Evolutionary conservation across 1,140 invertebrate genomes (phyloP), one percentile per base, ranked within the genome.

Genomic region (Brachionus sp.): DNA sequence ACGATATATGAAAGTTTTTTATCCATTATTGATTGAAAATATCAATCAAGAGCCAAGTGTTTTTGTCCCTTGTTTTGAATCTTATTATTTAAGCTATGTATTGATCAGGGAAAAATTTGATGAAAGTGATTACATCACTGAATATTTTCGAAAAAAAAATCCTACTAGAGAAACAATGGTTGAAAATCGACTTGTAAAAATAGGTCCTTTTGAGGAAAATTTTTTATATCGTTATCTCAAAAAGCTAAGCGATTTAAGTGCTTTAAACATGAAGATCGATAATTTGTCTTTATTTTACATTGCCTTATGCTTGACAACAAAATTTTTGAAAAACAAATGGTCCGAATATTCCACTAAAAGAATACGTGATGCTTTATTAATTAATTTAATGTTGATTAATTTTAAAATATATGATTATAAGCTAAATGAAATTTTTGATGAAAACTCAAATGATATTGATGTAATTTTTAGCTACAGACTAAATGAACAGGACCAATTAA

Each of bases 141-240:
- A 70, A 10, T 70, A 70, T 39, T 70, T 70, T 70, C 29, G 66
- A 3, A 39, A 19, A 37, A 70, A 70, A 70, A 70, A 70, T 39
- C 66, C 66, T 13, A 70, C 35, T 3, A 70, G 1, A 9, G 7
- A 70, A 5, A 35, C 33, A n/a, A 13, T 35, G 16, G 10, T 70
- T 12, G 37, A 37, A 19, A 16, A 37, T 6, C 29, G 66, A 16
- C n/a, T 19, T 2, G n/a, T 70, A 37, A 70, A 70, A 39, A 39
- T 70, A 19, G 35, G 37, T 35, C 6, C 37, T 39, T 39, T 39
- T 70, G 66, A 70, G 10, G 33, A 70, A 19, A 39, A 70, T 70
- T 70, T 37, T 70, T 10, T 70, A 3, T 70, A 35, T 19, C 2
- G 37, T 6, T 70, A 39, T 39, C 66, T 70, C n/a, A 70, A 42